phyloP scores from a whole-genome alignment of 2,888 invertebrate genomes.

The Ophion slaviceki region DNA sequence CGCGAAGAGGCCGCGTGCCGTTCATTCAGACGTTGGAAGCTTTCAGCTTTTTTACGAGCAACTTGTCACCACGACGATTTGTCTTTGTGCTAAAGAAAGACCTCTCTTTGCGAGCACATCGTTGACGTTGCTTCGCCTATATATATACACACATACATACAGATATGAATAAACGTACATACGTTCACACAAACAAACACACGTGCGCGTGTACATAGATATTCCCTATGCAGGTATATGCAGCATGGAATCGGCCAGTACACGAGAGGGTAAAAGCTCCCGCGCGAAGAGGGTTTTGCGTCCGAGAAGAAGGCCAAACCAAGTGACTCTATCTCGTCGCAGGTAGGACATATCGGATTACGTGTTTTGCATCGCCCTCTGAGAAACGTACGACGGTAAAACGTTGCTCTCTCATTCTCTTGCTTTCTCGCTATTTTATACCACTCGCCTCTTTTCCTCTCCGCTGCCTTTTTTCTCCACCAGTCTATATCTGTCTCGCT shows the following conservation, averaged over 20 bases:
- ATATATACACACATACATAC: background rate
- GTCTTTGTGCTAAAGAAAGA: constrained; percentile 71
- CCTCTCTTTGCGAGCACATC: constrained; percentile 43
- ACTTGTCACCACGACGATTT: constrained; percentile 79
- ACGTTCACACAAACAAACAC: background rate
- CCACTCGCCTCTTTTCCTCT: background rate
- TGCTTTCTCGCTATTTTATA: constrained; percentile 10
- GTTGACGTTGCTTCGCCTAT: constrained; percentile 44
- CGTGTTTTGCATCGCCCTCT: constrained; percentile 75
- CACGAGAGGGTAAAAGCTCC: constrained; percentile 45
- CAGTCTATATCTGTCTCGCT: background rate
- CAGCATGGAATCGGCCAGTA: constrained; percentile 18
- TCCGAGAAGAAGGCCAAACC: constrained; percentile 66
- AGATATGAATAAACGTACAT: background rate
- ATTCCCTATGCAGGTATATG: constrained; percentile 27
- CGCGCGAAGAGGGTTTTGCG: constrained; percentile 52
- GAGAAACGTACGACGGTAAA: constrained; percentile 37
- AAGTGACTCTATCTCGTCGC: constrained; percentile 80
- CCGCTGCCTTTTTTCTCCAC: background rate
- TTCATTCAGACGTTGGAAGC: constrained; percentile 66
- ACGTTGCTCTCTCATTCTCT: constrained; percentile 35
- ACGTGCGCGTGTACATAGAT: background rate
- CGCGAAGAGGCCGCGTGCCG: constrained; percentile 55
- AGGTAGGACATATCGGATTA: constrained; percentile 80
- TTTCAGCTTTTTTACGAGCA: constrained; percentile 75